Percentiles rank a stretch among this genome's conserved stretches.
Evolutionary conservation across 2,888 invertebrate genomes (phyloP).

Genomic region (Siphlonurus alternatus): DNA sequence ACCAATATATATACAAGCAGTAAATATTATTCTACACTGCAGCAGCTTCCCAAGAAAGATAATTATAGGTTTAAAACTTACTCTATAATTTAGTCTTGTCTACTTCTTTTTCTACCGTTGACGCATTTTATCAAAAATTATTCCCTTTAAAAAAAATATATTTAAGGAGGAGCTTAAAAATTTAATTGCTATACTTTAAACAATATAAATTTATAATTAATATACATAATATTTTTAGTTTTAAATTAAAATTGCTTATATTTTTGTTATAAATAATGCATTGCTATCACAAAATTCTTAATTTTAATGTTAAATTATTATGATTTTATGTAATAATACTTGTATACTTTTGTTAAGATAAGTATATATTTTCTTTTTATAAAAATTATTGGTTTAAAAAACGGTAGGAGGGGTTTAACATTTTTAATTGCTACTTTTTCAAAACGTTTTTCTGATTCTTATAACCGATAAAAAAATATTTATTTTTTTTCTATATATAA

Average conservation of each 20-base stretch:
- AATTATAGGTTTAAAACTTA: not conserved
- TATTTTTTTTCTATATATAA: not conserved
- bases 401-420: not conserved
- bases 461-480: not conserved
- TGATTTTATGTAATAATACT: too few relatives aligned
- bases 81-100: not conserved
- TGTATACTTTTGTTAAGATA: too few relatives aligned
- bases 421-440: not conserved
- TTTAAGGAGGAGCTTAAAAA: not conserved
- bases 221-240: too few relatives aligned
- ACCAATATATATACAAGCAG: not conserved
- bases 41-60: not conserved
- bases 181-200: not conserved
- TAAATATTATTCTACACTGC: too few relatives aligned
- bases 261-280: too few relatives aligned
- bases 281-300: too few relatives aligned
- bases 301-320: too few relatives aligned
- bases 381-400: not conserved
- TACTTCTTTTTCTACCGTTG: conserved; percentile 1
- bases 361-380: too few relatives aligned
- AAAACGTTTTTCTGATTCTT: not conserved
- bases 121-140: conserved; percentile 2
- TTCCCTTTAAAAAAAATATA: too few relatives aligned
- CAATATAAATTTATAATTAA: not conserved
- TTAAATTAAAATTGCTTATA: too few relatives aligned